Percentiles rank a stretch among this genome's conserved stretches.
Evolutionary conservation across 2,888 invertebrate species (phyloP).

Genomic region (Drosophila buzzatii): DNA sequence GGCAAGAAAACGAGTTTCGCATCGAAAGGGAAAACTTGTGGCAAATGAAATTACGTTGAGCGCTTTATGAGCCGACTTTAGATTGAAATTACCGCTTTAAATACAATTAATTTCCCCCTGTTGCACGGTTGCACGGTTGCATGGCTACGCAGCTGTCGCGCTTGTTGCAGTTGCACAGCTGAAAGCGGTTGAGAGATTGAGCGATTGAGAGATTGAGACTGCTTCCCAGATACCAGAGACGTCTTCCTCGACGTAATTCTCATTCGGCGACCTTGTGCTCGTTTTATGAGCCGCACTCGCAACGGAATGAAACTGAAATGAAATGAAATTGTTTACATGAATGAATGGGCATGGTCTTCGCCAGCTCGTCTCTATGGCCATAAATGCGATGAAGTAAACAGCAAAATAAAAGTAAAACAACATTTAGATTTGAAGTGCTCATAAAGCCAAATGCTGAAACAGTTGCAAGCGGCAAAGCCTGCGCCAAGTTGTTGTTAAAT

Average conservation of each 20-base stretch:
- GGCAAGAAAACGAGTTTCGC: conserved; percentile 61
- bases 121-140: conserved; percentile 1
- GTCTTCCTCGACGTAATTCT: conserved; percentile 48
- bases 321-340: conserved; percentile 68
- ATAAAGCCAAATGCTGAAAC: conserved; percentile 60
- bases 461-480: conserved; percentile 42
- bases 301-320: conserved; percentile 55
- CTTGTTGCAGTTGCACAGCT: conserved; percentile 12
- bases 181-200: conserved; percentile 13
- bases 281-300: conserved; percentile 61
- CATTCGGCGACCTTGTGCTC: conserved; percentile 76
- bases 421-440: conserved; percentile 62
- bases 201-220: conserved; percentile 24
- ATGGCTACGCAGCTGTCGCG: not conserved
- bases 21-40: conserved; percentile 72
- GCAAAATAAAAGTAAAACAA: conserved; percentile 33
- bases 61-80: conserved; percentile 46
- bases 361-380: conserved; percentile 31
- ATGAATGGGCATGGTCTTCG: conserved; percentile 58
- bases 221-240: conserved; percentile 39
- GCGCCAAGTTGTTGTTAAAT: conserved; percentile 41
- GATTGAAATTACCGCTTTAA: conserved; percentile 53
- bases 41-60: conserved; percentile 52
- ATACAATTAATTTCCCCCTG: conserved; percentile 61
- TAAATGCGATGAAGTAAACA: conserved; percentile 64